Percentiles rank a stretch among this genome's conserved stretches.
Evolutionary conservation across 2,888 invertebrate species (phyloP).

Genomic region (Hofmannophila pseudospretella): DNA sequence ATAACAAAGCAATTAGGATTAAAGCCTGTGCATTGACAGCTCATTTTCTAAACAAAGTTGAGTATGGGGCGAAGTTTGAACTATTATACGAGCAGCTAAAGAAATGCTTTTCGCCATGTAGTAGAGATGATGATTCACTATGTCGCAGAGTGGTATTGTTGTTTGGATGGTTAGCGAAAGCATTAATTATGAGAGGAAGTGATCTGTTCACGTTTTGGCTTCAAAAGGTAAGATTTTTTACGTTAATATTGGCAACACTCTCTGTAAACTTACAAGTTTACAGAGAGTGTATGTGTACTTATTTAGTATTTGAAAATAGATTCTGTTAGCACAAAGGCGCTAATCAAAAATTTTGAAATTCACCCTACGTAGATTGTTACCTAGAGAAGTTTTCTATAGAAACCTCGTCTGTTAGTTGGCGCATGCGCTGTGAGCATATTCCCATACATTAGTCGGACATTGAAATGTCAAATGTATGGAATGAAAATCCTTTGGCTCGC

Average conservation of each 20-base stretch:
- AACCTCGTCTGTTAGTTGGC: too few relatives aligned
- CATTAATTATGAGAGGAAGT: constrained; percentile 55
- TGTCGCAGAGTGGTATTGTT: constrained; percentile 47
- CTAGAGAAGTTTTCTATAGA: too few relatives aligned
- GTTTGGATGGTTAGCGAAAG: constrained; percentile 63
- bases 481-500: too few relatives aligned
- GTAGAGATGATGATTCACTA: constrained; percentile 30
- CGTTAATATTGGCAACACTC: neutral
- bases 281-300: too few relatives aligned
- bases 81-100: constrained; percentile 51
- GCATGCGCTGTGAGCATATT: too few relatives aligned
- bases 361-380: too few relatives aligned
- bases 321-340: too few relatives aligned
- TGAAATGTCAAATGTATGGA: too few relatives aligned
- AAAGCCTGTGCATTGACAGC: constrained; percentile 72
- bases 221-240: constrained; percentile 44
- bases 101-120: constrained; percentile 32
- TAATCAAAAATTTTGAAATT: too few relatives aligned
- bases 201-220: constrained; percentile 59
- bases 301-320: too few relatives aligned
- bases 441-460: too few relatives aligned
- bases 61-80: constrained; percentile 56
- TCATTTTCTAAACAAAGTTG: constrained; percentile 79
- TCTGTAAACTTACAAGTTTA: too few relatives aligned
- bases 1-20: constrained; percentile 40